phyloP scores from a whole-genome alignment of 2,113 vertebrate genomes.

The Neolamprologus kungweensis region DNA sequence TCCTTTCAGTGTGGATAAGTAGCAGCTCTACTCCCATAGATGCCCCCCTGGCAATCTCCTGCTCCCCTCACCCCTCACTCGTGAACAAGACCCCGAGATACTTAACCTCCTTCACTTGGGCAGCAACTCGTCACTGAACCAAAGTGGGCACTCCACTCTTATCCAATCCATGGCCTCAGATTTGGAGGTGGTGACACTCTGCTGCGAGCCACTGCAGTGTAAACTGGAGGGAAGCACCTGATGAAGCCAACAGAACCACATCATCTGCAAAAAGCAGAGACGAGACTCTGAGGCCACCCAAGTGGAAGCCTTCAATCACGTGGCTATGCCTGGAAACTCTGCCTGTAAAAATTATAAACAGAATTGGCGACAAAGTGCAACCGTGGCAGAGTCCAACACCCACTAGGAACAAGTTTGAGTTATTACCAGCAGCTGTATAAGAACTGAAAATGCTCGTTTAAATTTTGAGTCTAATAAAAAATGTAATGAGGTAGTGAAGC shows the following conservation, averaged over 20 bases:
- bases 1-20: not conserved
- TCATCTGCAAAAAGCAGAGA: not conserved
- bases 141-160: not conserved
- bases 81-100: not conserved
- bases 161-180: not conserved
- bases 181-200: not conserved
- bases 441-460: not conserved
- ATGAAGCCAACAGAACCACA: not conserved
- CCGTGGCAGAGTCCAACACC: not conserved
- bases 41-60: not conserved
- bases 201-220: not conserved
- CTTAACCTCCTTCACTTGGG: not conserved
- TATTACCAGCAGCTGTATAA: not conserved
- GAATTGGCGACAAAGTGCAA: not conserved
- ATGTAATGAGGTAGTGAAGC: not conserved
- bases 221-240: not conserved
- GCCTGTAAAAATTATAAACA: not conserved
- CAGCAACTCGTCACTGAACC: not conserved
- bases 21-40: not conserved
- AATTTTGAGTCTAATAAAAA: not conserved
- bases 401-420: not conserved
- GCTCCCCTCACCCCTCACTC: not conserved
- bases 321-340: not conserved
- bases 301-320: not conserved
- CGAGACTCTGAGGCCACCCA: not conserved